These are phyloP conservation scores for Netta rufina DNA, from an alignment of 2,797 vertebrate genomes.

Conservation along the genomic window DNA sequence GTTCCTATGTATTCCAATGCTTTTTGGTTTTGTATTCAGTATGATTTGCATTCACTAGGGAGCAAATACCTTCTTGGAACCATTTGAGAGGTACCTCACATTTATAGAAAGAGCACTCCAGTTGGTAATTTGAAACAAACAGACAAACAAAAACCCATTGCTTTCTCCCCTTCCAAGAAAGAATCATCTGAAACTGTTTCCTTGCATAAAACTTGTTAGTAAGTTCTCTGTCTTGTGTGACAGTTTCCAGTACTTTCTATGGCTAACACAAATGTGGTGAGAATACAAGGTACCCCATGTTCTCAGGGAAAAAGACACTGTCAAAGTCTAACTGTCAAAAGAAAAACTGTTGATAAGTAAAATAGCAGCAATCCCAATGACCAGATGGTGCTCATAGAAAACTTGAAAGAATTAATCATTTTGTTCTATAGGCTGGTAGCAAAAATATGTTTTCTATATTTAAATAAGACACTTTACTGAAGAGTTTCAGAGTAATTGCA, in stretches of 20 bases:
- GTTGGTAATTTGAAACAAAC: neutral
- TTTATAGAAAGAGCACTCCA: neutral
- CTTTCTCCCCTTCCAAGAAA: neutral
- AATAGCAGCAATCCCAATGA: neutral
- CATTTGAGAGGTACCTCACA: neutral
- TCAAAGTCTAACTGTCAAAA: neutral
- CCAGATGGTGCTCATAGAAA: conserved; percentile 52
- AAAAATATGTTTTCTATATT: conserved; percentile 44
- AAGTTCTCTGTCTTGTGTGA: neutral
- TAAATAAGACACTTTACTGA: neutral
- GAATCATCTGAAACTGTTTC: neutral
- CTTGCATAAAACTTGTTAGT: neutral
- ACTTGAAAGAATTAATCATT: conserved; percentile 27
- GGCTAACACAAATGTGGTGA: neutral
- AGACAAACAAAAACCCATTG: too few species aligned
- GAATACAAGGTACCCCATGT: neutral
- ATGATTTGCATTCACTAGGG: neutral
- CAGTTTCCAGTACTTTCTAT: neutral
- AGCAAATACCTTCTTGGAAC: neutral
- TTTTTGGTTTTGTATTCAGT: neutral
- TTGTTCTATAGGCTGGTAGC: conserved; percentile 12
- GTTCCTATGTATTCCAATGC: neutral
- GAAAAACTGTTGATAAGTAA: conserved; percentile 22
- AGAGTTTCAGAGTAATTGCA: neutral
- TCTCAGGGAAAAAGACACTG: conserved; percentile 1